A percentile compares a stretch with the other conserved stretches of the same genome.
phyloP scores from a whole-genome alignment of 2,888 invertebrate species.

The Buathra laborator region DNA sequence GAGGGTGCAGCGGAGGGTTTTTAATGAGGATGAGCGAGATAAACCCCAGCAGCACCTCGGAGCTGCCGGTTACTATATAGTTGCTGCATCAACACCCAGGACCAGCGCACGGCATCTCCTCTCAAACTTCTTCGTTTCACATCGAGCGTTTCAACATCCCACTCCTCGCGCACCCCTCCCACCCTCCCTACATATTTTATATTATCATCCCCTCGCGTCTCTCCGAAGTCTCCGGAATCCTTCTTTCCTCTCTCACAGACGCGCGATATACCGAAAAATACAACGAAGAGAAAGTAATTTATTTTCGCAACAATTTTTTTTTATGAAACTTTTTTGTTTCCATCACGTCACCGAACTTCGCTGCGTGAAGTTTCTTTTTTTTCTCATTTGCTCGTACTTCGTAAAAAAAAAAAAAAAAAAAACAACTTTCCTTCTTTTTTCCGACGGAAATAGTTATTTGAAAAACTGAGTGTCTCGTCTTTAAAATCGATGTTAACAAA shows the following conservation, averaged over 20 bases:
- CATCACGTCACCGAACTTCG: background rate
- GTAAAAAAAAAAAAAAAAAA: too few relatives aligned
- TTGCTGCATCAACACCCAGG: conserved; percentile 31
- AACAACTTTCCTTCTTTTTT: too few relatives aligned
- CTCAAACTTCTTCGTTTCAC: conserved; percentile 62
- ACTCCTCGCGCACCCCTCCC: conserved; percentile 10
- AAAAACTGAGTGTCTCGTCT: too few relatives aligned
- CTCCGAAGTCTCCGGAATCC: background rate
- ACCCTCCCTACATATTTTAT: background rate
- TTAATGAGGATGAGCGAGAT: conserved; percentile 84
- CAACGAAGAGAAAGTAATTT: background rate
- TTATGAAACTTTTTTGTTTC: background rate
- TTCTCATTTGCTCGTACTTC: too few relatives aligned
- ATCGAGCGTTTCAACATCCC: conserved; percentile 31
- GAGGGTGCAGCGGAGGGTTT: conserved; percentile 75
- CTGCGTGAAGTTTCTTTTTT: too few relatives aligned
- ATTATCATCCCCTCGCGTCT: background rate
- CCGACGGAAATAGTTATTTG: too few relatives aligned
- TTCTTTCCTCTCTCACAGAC: background rate
- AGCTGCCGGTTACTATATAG: background rate
- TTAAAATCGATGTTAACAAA: too few relatives aligned
- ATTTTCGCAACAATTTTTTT: background rate
- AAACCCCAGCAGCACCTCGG: conserved; percentile 68
- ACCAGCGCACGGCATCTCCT: conserved; percentile 47
- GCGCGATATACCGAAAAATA: background rate